phyloP scores from a whole-genome alignment of 2,113 vertebrate species.

The Tetrax tetrax region DNA sequence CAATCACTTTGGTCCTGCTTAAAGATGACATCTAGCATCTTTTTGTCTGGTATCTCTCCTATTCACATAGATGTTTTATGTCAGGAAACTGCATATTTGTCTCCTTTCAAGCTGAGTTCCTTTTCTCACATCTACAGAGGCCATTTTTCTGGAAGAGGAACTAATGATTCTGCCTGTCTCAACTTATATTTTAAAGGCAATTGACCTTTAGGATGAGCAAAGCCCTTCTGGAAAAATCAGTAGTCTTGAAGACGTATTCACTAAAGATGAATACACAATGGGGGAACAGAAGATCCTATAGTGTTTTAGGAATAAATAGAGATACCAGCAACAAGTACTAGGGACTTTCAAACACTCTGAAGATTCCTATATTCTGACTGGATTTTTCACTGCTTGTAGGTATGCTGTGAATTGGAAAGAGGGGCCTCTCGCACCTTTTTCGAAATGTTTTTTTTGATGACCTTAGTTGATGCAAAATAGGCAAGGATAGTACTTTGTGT shows the following conservation, averaged over 20 bases:
- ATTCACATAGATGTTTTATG: background rate
- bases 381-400: background rate
- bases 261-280: background rate
- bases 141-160: background rate
- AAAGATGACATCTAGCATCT: background rate
- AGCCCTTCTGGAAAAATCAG: background rate
- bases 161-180: background rate
- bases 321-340: background rate
- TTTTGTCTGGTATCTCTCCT: background rate
- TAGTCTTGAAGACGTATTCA: background rate
- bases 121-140: background rate
- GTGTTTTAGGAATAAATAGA: background rate
- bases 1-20: background rate
- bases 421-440: background rate
- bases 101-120: background rate
- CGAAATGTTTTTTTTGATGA: background rate
- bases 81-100: background rate
- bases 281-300: background rate
- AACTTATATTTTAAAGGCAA: background rate
- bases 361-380: background rate
- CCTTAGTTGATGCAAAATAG: background rate
- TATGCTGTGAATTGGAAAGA: background rate
- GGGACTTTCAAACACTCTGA: background rate
- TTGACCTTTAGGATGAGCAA: background rate
- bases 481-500: background rate